Percentiles rank a stretch among this genome's conserved stretches.
phyloP scores from a whole-genome alignment of 2,113 vertebrate species.

The mouse (Mus musculus) region DNA sequence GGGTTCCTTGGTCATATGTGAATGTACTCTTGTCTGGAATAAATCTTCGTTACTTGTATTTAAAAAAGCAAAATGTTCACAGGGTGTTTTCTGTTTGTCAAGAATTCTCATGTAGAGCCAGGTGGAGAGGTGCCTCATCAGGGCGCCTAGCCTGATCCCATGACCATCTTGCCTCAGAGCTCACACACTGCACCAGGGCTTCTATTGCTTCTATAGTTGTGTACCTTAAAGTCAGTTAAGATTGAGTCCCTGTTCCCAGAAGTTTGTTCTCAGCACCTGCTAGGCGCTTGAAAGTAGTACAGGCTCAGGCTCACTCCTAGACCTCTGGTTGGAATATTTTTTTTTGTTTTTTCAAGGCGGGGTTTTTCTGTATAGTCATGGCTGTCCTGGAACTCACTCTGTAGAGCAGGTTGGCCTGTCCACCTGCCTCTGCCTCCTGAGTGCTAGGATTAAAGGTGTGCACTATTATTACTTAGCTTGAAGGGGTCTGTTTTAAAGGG shows the following conservation, averaged over 20 bases:
- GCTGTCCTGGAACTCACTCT: background rate
- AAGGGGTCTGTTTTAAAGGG: slow-evolving; percentile 64
- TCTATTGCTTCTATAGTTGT: background rate
- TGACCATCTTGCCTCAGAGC: background rate
- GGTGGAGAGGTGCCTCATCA: background rate
- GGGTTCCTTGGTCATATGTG: slow-evolving; percentile 22
- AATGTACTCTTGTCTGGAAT: slow-evolving; percentile 72
- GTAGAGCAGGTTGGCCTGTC: background rate
- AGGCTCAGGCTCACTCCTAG: background rate
- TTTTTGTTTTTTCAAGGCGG: background rate
- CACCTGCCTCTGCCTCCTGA: background rate
- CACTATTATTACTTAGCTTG: background rate
- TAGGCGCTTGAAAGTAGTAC: background rate
- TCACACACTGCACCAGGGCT: background rate
- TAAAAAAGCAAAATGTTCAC: background rate
- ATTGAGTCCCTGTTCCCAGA: background rate
- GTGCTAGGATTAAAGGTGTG: background rate
- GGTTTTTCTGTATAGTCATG: background rate
- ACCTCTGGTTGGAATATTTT: background rate
- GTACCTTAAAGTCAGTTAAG: background rate
- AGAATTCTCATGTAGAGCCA: background rate
- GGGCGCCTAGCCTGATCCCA: background rate
- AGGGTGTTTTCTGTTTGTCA: background rate
- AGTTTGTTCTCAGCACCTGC: background rate
- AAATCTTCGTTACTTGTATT: slow-evolving; percentile 69